Evolutionary conservation across 2,888 invertebrate species (phyloP).

Genomic region (Habroteleia sp.): DNA sequence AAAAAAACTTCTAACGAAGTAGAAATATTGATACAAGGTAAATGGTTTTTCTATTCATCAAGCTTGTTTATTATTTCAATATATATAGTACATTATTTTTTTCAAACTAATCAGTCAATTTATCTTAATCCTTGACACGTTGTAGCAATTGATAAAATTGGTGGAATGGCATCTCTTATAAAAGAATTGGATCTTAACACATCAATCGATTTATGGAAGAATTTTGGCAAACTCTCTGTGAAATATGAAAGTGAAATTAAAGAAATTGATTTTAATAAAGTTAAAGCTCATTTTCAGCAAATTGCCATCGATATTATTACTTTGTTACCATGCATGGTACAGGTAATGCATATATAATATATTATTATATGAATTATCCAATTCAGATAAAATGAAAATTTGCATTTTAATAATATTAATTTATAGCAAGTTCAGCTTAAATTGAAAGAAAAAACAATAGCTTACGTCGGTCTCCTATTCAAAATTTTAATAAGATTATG

Average conservation of each 20-base stretch:
- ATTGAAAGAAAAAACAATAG: conserved; percentile 68
- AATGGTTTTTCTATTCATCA: no score
- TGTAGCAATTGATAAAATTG: conserved; percentile 67
- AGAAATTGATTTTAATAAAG: conserved; percentile 36
- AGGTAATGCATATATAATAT: conserved; percentile 54
- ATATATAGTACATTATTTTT: no score
- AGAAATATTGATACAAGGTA: conserved; percentile 68
- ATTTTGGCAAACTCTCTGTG: conserved; percentile 72
- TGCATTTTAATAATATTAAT: conserved; percentile 4
- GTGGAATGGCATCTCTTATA: conserved; percentile 69
- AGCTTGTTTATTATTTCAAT: no score
- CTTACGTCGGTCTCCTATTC: conserved; percentile 69
- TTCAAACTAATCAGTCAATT: neutral
- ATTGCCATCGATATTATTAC: conserved; percentile 63
- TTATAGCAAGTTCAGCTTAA: conserved; percentile 66
- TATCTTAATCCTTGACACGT: conserved; percentile 1
- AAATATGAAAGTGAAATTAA: conserved; percentile 63
- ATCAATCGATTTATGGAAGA: conserved; percentile 73
- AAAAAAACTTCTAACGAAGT: conserved; percentile 68
- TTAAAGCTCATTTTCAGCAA: conserved; percentile 66
- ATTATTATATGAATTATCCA: neutral
- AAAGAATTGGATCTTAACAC: conserved; percentile 73
- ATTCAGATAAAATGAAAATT: conserved; percentile 3
- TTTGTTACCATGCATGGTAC: conserved; percentile 56
- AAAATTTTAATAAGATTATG: conserved; percentile 73